Evolutionary conservation across 1,140 invertebrate genomes (phyloP).

Genomic region (Drosophila mojavensis): DNA sequence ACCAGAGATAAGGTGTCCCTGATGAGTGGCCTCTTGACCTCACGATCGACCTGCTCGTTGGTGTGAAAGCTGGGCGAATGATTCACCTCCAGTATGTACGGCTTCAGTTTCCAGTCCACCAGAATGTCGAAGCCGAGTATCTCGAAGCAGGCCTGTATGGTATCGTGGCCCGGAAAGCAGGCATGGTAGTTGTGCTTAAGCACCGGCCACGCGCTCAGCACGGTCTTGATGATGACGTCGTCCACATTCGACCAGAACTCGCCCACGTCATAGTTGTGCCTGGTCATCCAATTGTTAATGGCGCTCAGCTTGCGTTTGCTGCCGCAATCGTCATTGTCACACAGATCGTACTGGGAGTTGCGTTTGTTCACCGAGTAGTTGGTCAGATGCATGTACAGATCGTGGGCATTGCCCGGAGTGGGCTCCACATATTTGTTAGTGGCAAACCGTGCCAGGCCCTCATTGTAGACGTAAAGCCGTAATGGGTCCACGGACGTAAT

Average conservation of each 20-base stretch:
- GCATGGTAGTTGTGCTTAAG: constrained; percentile 94
- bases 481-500: constrained; percentile 97
- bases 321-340: constrained; percentile 88
- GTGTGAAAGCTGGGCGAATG: constrained; percentile 96
- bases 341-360: constrained; percentile 88
- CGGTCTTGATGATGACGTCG: constrained; percentile 95
- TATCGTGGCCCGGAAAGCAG: constrained; percentile 93
- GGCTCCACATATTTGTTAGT: constrained; percentile 94
- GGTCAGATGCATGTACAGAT: constrained; percentile 98
- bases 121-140: constrained; percentile 95
- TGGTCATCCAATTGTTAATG: constrained; percentile 89
- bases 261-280: constrained; percentile 89
- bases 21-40: constrained; percentile 93
- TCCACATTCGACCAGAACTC: constrained; percentile 93
- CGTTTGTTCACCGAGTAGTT: constrained; percentile 98
- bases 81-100: constrained; percentile 94
- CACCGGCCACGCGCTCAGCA: constrained; percentile 92
- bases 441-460: constrained; percentile 96
- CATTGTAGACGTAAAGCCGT: constrained; percentile 96
- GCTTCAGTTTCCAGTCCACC: constrained; percentile 93
- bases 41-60: constrained; percentile 91
- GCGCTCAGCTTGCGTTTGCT: constrained; percentile 94
- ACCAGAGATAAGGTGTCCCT: constrained; percentile 92
- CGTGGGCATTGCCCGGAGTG: constrained; percentile 90
- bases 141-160: constrained; percentile 94